A percentile compares a stretch with the other conserved stretches of the same genome.
These are phyloP conservation scores for Quadroppia sp. DNA, from an alignment of 2,888 invertebrate genomes.

Conservation along the genomic window DNA sequence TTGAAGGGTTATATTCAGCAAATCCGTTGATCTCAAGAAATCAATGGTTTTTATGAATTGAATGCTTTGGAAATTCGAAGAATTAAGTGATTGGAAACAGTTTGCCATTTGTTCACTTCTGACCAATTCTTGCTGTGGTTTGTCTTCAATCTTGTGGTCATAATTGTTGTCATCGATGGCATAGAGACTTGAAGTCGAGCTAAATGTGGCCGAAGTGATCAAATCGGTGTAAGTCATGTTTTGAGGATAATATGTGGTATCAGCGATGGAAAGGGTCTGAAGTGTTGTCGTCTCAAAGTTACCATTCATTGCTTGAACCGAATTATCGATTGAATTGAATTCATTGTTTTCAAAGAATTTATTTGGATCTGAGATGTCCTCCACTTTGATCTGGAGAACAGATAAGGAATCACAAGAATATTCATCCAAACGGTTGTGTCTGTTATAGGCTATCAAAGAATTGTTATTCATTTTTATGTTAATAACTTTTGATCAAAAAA, in stretches of 20 bases:
- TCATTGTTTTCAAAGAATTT: background rate
- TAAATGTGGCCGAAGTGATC: too few species aligned
- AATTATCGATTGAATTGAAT: background rate
- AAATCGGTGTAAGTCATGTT: background rate
- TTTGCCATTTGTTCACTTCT: too few species aligned
- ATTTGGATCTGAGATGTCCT: background rate
- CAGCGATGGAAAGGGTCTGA: too few species aligned
- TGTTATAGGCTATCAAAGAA: background rate
- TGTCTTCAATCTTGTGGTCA: background rate
- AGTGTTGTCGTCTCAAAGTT: background rate
- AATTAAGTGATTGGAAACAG: background rate
- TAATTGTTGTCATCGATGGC: background rate
- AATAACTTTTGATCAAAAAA: too few species aligned
- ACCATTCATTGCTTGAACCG: background rate
- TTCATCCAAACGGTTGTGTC: background rate
- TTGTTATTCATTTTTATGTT: background rate
- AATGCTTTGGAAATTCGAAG: background rate
- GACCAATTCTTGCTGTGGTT: too few species aligned
- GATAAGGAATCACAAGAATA: background rate
- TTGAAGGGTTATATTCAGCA: constrained; percentile 11
- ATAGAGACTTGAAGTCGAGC: too few species aligned
- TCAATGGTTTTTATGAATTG: constrained; percentile 27
- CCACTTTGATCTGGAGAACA: background rate
- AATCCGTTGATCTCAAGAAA: constrained; percentile 23
- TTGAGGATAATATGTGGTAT: background rate